These are phyloP conservation scores for Addax nasomaculatus DNA, from an alignment of 2,113 vertebrate genomes.

Conservation along the genomic window DNA sequence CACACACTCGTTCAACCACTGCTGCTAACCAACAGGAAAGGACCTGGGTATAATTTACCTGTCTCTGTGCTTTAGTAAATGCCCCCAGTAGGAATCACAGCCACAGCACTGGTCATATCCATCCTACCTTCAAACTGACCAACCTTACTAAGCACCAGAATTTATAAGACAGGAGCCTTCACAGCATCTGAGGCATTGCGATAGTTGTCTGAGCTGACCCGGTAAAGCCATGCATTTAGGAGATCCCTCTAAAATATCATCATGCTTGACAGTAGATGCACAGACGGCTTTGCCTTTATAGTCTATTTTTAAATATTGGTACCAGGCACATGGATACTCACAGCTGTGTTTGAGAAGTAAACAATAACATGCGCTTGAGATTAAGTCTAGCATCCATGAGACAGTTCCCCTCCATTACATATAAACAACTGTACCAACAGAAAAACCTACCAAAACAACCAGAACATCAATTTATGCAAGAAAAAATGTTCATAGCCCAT, in stretches of 20 bases:
- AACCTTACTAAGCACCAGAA: background rate
- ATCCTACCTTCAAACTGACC: background rate
- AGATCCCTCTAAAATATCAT: background rate
- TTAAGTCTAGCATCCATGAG: background rate
- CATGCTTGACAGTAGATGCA: background rate
- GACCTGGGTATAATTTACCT: background rate
- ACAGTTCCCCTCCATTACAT: background rate
- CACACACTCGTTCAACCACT: background rate
- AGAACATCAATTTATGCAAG: background rate
- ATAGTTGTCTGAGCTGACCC: background rate
- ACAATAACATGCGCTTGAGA: background rate
- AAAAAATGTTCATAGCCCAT: background rate
- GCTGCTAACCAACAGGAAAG: background rate
- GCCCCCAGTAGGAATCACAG: background rate
- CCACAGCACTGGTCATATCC: background rate
- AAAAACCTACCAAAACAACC: background rate
- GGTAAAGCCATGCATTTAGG: background rate
- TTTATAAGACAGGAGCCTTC: background rate
- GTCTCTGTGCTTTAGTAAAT: background rate
- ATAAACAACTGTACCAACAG: background rate
- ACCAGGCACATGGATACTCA: background rate
- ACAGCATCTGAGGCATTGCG: background rate
- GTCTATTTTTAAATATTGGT: slow-evolving; percentile 39
- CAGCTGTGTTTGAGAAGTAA: slow-evolving; percentile 5
- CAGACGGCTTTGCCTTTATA: background rate